phyloP scores from a whole-genome alignment of 2,888 invertebrate species.

The Neria commutata region DNA sequence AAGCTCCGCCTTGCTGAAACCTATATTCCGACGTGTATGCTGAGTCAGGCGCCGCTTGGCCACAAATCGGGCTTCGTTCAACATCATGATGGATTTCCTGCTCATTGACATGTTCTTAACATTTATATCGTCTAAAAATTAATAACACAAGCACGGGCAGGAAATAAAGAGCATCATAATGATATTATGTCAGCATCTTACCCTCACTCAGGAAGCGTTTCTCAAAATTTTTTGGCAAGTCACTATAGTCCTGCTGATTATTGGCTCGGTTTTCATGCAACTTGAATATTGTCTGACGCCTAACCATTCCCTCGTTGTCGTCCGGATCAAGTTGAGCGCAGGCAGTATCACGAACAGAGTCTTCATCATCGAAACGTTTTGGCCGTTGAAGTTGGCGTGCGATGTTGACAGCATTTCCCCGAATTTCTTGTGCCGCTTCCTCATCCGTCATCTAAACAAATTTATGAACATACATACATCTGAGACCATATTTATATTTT shows the following conservation, averaged over 20 bases:
- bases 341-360: slow-evolving; percentile 29
- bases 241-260: slow-evolving; percentile 52
- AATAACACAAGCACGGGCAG: background rate
- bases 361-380: slow-evolving; percentile 51
- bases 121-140: slow-evolving; percentile 46
- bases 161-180: slow-evolving; percentile 2
- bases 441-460: slow-evolving; percentile 46
- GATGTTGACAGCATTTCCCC: slow-evolving; percentile 69
- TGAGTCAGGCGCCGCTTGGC: slow-evolving; percentile 47
- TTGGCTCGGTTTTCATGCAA: slow-evolving; percentile 52
- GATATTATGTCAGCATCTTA: slow-evolving; percentile 7
- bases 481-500: no score
- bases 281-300: slow-evolving; percentile 56
- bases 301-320: slow-evolving; percentile 36
- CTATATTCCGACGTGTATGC: slow-evolving; percentile 35
- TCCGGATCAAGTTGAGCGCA: slow-evolving; percentile 33
- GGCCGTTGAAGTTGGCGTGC: slow-evolving; percentile 66
- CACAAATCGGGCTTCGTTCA: slow-evolving; percentile 48
- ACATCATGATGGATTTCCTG: slow-evolving; percentile 54
- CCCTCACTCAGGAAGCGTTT: slow-evolving; percentile 53
- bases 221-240: slow-evolving; percentile 60
- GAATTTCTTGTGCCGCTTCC: slow-evolving; percentile 64
- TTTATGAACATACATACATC: no score
- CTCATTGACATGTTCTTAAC: slow-evolving; percentile 54
- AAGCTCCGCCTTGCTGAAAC: slow-evolving; percentile 40